Evolutionary conservation across 2,113 vertebrate species (phyloP).

Genomic region (Glareola pratincola): DNA sequence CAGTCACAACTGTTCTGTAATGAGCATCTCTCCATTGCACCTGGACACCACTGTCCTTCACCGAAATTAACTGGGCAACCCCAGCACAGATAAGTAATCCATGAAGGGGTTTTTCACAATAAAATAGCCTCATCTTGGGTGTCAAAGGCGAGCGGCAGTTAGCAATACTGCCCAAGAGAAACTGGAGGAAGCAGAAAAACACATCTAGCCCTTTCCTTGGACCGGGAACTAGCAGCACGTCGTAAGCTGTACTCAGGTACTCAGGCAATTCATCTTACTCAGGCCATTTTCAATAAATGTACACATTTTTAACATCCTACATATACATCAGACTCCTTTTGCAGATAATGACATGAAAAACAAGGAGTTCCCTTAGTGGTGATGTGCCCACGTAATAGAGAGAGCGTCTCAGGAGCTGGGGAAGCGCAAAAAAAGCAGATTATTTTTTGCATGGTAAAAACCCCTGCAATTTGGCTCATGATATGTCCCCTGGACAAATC

Average conservation of each 20-base stretch:
- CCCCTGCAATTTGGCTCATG: not conserved
- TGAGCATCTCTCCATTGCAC: not conserved
- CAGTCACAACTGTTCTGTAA: not conserved
- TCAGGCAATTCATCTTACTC: not conserved
- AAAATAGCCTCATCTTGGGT: not conserved
- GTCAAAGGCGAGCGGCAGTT: not conserved
- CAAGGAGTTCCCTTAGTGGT: conserved; percentile 44
- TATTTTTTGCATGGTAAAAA: not conserved
- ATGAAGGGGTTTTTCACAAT: not conserved
- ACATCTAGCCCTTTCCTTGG: not conserved
- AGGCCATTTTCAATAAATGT: conserved; percentile 25
- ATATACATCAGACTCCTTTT: not conserved
- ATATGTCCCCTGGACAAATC: not conserved
- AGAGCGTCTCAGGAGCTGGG: not conserved
- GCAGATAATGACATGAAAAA: conserved; percentile 37
- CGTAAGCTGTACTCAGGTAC: not conserved
- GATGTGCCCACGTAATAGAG: conserved; percentile 3
- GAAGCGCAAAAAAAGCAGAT: not conserved
- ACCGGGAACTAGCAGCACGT: not conserved
- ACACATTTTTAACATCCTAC: conserved; percentile 7
- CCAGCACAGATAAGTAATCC: not conserved
- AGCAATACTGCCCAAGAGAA: not conserved
- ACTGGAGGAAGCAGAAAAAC: not conserved
- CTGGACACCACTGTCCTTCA: not conserved
- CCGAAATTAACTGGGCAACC: not conserved